A percentile compares a stretch with the other conserved stretches of the same genome.
Evolutionary conservation across 2,113 vertebrate species (phyloP).

Genomic region (crab-eating macaque (Macaca fascicularis)): T2T-MFA8v1.1 NC_088379.1:180466501-180467000

Average conservation of each 20-base stretch:
- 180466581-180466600: not conserved
- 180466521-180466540: not conserved
- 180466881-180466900: not conserved
- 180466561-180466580: not conserved
- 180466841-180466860: not conserved
- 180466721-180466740: not conserved
- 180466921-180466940: not conserved
- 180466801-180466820: not conserved
- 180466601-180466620: not conserved
- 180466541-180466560: not conserved
- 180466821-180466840: not conserved
- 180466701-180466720: not conserved
- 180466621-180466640: not conserved
- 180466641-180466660: not conserved
- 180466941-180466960: not conserved
- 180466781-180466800: not conserved
- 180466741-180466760: not conserved
- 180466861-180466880: not conserved
- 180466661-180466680: not conserved
- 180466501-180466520: not conserved
- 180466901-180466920: not conserved
- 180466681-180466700: not conserved
- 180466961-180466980: not conserved
- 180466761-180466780: not conserved
- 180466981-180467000: not conserved